Conservation (phyloP, 2,113 vertebrate species). For the Sorex araneus region DNA sequence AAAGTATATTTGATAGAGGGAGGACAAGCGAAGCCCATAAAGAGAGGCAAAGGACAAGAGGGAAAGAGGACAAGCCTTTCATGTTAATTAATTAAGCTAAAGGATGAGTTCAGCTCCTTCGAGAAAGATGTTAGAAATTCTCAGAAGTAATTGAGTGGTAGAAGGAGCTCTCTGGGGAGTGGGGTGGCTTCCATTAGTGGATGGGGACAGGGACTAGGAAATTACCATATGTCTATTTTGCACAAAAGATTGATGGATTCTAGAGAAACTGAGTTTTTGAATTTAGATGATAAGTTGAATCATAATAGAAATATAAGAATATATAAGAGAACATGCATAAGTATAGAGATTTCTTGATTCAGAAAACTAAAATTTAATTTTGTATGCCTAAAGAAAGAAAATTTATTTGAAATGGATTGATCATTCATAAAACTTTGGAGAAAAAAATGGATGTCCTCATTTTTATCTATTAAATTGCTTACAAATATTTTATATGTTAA, state of each 20-base stretch:
- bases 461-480: neutral
- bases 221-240: neutral
- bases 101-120: neutral
- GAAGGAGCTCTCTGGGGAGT: neutral
- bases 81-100: neutral
- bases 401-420: constrained; percentile 54
- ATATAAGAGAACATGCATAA: constrained; percentile 50
- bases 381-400: neutral
- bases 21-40: neutral
- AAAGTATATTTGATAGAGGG: neutral
- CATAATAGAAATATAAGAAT: neutral
- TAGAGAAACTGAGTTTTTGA: neutral
- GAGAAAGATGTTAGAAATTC: neutral
- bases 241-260: neutral
- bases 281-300: constrained; percentile 12
- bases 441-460: neutral
- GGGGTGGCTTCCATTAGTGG: neutral
- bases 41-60: neutral
- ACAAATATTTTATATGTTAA: constrained; percentile 33
- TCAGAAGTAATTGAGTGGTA: neutral
- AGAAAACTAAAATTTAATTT: neutral
- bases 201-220: neutral
- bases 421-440: neutral
- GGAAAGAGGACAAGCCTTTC: neutral
- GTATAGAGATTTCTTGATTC: neutral